Base-by-base conservation (phyloP, 2,888 invertebrate species). In the Oscheius sp. region DNA sequence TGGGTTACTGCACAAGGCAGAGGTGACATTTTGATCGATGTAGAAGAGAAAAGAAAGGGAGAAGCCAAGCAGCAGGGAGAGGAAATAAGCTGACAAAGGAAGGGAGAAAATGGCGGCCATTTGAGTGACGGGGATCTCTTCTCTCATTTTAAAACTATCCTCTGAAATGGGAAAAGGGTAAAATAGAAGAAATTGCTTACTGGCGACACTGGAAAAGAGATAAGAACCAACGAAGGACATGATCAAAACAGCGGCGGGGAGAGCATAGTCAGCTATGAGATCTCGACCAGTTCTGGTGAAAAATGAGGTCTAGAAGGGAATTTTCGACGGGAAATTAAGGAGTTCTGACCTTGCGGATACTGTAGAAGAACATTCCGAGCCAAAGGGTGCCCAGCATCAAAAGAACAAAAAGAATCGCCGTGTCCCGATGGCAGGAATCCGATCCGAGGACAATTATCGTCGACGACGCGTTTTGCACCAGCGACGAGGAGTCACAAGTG, bases 21-120 rank as follows among this genome's bases (percentile, higher is more conserved):
- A 90, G 23, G 91, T 90, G 78, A 92, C 92, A 86, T 92, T 92
- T 86, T 92, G 92, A 85, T 92, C 92, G 91, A 92, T 92, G 87
- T 92, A 92, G 88, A 92, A 92, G 43, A 92, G 89, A 66, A 92
- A 89, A 1, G 92, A 92, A 2, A 92, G 89, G 69, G 91, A 90
- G 84, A 92, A 92, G 6, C 92, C 92, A 21, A 92, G 89, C 2
- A 91, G 91, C 79, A 91, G 89, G 52, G 90, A 89, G 1, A 89
- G 90, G 63, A 91, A 79, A 61, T 84, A 79, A 45, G 27, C 52
- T 6, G 53, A 23, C 1, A 46, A 12, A 6, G 71, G 59, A 0
- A 71, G 63, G n/a, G 89, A 86, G 29, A 91, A 81, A 27, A 92
- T 79, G 6, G 89, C 89, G 12, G 91, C 90, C 68, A 91, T 71